Conservation (phyloP, 2,113 vertebrate genomes). For the Siniperca chuatsi region DNA sequence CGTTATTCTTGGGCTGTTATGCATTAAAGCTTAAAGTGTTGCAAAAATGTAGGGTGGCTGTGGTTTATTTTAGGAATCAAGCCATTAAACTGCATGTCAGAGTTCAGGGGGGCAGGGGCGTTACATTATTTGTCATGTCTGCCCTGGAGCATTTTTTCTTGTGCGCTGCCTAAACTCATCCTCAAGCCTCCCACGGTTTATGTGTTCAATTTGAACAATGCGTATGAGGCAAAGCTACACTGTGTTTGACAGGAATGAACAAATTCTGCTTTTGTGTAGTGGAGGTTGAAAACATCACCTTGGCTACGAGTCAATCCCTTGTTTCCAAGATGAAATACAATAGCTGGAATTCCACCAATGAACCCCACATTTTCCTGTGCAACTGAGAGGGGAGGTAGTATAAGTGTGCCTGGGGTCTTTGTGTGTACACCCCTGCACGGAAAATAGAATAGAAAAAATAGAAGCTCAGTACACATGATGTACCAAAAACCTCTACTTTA, state of each 20-base stretch:
- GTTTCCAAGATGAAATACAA: background rate
- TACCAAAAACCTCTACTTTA: background rate
- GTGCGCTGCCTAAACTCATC: background rate
- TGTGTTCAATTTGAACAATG: background rate
- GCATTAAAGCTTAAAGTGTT: background rate
- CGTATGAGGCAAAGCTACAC: background rate
- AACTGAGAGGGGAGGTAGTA: background rate
- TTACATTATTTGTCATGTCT: conserved; percentile 1
- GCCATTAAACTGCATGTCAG: background rate
- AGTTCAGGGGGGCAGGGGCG: background rate
- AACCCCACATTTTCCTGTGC: background rate
- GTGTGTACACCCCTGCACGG: background rate
- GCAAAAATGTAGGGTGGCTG: background rate
- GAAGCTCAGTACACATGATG: background rate
- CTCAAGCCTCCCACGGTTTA: background rate
- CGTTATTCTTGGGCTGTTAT: background rate
- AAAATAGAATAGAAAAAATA: background rate
- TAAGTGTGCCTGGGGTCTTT: background rate
- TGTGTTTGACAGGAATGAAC: background rate
- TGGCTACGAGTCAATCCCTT: background rate
- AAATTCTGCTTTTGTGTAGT: background rate
- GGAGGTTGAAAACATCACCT: background rate
- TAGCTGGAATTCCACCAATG: background rate
- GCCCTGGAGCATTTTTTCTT: background rate
- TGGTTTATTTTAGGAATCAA: background rate